phyloP scores from a whole-genome alignment of 2,888 invertebrate genomes.

The Bombylius major region DNA sequence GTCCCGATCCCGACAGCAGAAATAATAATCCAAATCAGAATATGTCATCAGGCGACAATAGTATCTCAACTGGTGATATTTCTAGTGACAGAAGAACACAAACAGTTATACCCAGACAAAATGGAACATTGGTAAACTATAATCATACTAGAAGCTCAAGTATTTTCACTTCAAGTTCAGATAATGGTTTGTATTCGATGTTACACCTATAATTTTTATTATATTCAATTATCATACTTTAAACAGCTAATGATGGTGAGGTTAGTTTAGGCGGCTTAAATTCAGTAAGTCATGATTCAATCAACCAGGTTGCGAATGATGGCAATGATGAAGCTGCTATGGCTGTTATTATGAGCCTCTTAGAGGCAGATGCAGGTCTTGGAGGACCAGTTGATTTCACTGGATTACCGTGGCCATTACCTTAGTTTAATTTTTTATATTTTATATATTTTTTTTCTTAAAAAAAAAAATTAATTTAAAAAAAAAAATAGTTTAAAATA shows the following conservation, averaged over 20 bases:
- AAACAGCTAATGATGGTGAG: conserved; percentile 12
- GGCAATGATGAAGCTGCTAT: conserved; percentile 82
- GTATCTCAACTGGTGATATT: conserved; percentile 11
- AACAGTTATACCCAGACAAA: conserved; percentile 5
- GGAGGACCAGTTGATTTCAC: conserved; percentile 81
- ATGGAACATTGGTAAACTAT: conserved; percentile 16
- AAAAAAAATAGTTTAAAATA: too few species aligned
- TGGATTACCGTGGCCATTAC: conserved; percentile 58
- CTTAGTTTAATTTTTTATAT: conserved; percentile 6
- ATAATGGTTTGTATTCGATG: conserved; percentile 12
- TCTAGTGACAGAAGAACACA: conserved; percentile 7
- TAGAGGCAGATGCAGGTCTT: conserved; percentile 80
- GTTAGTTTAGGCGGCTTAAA: conserved; percentile 1
- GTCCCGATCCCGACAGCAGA: conserved; percentile 13
- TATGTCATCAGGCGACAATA: conserved; percentile 12
- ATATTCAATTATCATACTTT: not conserved
- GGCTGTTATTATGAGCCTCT: conserved; percentile 82
- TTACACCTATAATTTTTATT: too few species aligned
- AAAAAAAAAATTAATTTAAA: too few species aligned
- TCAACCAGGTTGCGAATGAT: conserved; percentile 39
- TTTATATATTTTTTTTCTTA: not conserved
- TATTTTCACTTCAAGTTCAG: conserved; percentile 29
- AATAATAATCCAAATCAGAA: conserved; percentile 10
- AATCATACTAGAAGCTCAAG: conserved; percentile 25
- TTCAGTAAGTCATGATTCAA: conserved; percentile 12